Conservation (phyloP, 2,113 vertebrate species). For the Oostethus manadensis region DNA sequence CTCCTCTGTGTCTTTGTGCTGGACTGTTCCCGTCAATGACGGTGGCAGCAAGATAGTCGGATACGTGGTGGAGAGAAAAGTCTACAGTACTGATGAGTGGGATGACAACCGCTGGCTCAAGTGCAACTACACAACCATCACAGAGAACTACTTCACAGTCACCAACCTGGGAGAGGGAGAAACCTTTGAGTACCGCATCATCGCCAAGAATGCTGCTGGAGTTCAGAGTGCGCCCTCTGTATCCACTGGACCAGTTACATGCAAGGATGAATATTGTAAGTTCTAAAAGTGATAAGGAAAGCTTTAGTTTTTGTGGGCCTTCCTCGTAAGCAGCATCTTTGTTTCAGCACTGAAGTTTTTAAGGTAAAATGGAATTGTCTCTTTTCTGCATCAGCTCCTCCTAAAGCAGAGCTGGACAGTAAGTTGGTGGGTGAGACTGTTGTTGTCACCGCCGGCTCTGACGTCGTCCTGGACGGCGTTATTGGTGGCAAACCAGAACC, state of each 20-base stretch:
- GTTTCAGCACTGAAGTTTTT: background rate
- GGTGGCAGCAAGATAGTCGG: slow-evolving; percentile 92
- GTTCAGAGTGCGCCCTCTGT: slow-evolving; percentile 90
- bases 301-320: background rate
- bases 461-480: slow-evolving; percentile 91
- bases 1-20: slow-evolving; percentile 85
- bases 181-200: slow-evolving; percentile 85
- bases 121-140: slow-evolving; percentile 96
- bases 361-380: background rate
- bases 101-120: slow-evolving; percentile 93
- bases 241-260: slow-evolving; percentile 87
- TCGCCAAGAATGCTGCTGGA: slow-evolving; percentile 91
- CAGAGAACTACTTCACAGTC: slow-evolving; percentile 89
- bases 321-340: background rate
- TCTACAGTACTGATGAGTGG: slow-evolving; percentile 76
- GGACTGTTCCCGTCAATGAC: slow-evolving; percentile 87
- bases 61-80: slow-evolving; percentile 90
- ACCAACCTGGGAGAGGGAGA: slow-evolving; percentile 85
- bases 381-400: slow-evolving; percentile 76
- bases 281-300: background rate
- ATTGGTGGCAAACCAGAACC: slow-evolving; percentile 97
- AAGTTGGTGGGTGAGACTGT: slow-evolving; percentile 84
- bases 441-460: slow-evolving; percentile 85
- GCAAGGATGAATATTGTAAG: slow-evolving; percentile 97
- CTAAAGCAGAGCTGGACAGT: slow-evolving; percentile 89